A percentile compares a stretch with the other conserved stretches of the same genome.
These are phyloP conservation scores for Plectropomus leopardus DNA, from an alignment of 2,113 vertebrate species.

Conservation along the genomic window DNA sequence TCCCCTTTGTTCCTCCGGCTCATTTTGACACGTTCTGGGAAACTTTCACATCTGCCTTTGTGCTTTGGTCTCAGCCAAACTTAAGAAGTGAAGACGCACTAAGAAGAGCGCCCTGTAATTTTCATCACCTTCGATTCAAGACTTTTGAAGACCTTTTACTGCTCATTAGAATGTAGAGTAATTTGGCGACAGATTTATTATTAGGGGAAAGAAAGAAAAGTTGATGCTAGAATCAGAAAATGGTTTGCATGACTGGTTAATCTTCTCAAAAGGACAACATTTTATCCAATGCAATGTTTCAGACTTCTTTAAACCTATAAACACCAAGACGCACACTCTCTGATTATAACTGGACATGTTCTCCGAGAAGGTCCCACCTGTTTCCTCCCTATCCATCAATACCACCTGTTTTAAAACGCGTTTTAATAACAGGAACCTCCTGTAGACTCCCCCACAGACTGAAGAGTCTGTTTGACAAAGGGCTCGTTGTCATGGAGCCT, in stretches of 20 bases:
- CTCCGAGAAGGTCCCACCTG: not conserved
- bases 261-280: not conserved
- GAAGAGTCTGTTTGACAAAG: not conserved
- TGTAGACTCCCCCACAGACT: not conserved
- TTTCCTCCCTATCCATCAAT: not conserved
- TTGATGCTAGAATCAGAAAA: not conserved
- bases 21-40: slow-evolving; percentile 42
- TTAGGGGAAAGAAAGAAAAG: not conserved
- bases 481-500: not conserved
- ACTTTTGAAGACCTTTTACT: not conserved
- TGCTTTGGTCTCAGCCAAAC: slow-evolving; percentile 39
- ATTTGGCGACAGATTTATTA: slow-evolving; percentile 11
- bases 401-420: not conserved
- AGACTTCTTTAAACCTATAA: not conserved
- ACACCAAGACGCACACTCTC: not conserved
- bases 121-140: slow-evolving; percentile 24
- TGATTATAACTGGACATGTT: not conserved
- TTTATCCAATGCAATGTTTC: not conserved
- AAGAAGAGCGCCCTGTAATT: slow-evolving; percentile 1
- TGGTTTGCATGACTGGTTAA: not conserved
- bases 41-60: slow-evolving; percentile 55
- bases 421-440: not conserved
- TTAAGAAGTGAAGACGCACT: slow-evolving; percentile 27
- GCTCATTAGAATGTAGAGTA: slow-evolving; percentile 16
- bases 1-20: slow-evolving; percentile 35